Evolutionary conservation across 1,140 invertebrate genomes (phyloP), one percentile per base, ranked within the genome.

Genomic region (Megalopta genalis): DNA sequence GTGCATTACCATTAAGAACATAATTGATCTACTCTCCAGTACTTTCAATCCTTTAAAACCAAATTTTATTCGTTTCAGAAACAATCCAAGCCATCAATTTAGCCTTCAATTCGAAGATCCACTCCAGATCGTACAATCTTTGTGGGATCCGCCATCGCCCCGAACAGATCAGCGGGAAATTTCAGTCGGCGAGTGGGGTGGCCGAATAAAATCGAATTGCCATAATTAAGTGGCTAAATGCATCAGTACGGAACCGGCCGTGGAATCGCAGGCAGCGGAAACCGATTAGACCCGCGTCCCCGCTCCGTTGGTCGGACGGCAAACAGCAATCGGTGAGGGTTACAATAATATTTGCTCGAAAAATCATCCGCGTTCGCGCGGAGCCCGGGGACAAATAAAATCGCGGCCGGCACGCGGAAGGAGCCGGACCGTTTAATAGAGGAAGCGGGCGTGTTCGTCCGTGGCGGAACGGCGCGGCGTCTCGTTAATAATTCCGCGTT

Each of bases 401-500:
- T 64, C 71, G 68, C 49, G 73, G 64, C 49, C 8, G n/a, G n/a
- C 32, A 39, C 2, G 21, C 37, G 27, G 27, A 63, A 39, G 46
- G 52, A 63, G 25, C 16, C 12, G 27, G 18, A 18, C 2, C 49
- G 52, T 74, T 62, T 84, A 85, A 85, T 71, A 59, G 2, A 52
- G 63, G 70, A 64, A 74, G 77, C 65, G 46, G 60, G 42, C 10
- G 9, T 70, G 72, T 65, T 85, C 54, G 66, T 77, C 57, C 23
- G 25, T 18, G 21, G 32, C 8, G 12, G 32, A 32, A 57, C 25
- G 70, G n/a, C 68, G 66, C n/a, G n/a, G 32, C 32, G 32, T 84
- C 78, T 85, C 82, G 78, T 85, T 84, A 84, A 85, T 85, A 85
- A 85, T 85, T 77, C 60, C 39, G 27, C 63, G 18, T 73, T 64